A percentile compares a stretch with the other conserved stretches of the same genome.
Conservation (phyloP, 2,797 vertebrate genomes). For the Rhabdomys pumilio region DNA sequence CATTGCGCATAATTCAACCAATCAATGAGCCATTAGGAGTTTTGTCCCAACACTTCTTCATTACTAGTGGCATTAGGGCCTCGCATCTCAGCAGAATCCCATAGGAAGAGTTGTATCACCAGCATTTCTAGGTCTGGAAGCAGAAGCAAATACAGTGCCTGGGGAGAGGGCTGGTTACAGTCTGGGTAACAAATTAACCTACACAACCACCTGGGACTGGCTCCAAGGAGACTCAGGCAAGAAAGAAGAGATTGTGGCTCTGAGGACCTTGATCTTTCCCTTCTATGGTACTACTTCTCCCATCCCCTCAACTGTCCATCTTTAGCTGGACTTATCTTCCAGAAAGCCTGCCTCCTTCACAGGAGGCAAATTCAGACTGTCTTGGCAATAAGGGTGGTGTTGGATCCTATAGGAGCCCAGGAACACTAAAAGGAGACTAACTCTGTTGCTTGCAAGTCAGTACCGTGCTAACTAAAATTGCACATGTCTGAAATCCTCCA, state of each 20-base stretch:
- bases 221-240: neutral
- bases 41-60: constrained; percentile 52
- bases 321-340: neutral
- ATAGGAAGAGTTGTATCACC: neutral
- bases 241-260: neutral
- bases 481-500: neutral
- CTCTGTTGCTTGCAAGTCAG: neutral
- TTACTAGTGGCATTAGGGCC: constrained; percentile 11
- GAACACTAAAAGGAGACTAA: too few species aligned
- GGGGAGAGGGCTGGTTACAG: neutral
- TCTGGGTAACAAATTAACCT: constrained; percentile 10
- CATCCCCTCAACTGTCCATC: neutral
- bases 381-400: neutral
- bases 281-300: neutral
- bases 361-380: neutral
- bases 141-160: neutral
- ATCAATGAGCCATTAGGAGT: constrained; percentile 69
- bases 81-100: constrained; percentile 58
- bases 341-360: neutral
- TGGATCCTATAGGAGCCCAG: neutral
- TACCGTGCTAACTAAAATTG: neutral
- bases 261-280: neutral
- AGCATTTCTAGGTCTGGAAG: constrained; percentile 16
- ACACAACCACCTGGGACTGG: neutral
- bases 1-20: constrained; percentile 77